Conservation (phyloP, 2,888 invertebrate genomes). For the Trichogramma dendrolimi region DNA sequence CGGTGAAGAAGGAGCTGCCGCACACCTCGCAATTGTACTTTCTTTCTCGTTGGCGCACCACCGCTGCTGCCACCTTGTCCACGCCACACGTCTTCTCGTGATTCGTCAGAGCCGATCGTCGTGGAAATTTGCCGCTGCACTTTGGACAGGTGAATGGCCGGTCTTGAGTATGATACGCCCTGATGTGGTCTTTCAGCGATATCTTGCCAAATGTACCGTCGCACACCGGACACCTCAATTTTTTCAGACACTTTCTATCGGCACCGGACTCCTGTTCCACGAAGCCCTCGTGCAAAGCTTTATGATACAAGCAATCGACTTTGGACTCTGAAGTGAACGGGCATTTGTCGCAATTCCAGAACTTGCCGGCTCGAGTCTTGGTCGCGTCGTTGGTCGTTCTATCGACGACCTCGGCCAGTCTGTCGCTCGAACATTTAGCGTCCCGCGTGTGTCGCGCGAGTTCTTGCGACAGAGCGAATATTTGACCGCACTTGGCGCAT, state of each 20-base stretch:
- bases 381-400: constrained; percentile 7
- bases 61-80: not conserved
- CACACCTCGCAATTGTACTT: constrained; percentile 48
- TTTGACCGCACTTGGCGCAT: constrained; percentile 69
- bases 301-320: constrained; percentile 71
- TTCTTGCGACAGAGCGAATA: constrained; percentile 70
- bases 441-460: constrained; percentile 67
- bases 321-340: constrained; percentile 62
- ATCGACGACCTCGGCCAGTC: constrained; percentile 10
- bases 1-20: constrained; percentile 48
- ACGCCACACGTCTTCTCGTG: constrained; percentile 59
- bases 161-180: constrained; percentile 68
- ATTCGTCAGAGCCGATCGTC: constrained; percentile 62
- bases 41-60: constrained; percentile 28
- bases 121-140: constrained; percentile 64
- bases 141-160: constrained; percentile 63
- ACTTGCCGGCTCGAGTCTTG: constrained; percentile 21
- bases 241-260: constrained; percentile 50
- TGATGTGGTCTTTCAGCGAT: constrained; percentile 66
- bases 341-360: constrained; percentile 62
- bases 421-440: constrained; percentile 54
- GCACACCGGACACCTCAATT: constrained; percentile 67
- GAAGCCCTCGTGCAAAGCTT: constrained; percentile 62
- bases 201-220: constrained; percentile 62
- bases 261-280: constrained; percentile 58